These are phyloP conservation scores for Scarus forsteni DNA, from an alignment of 2,797 vertebrate genomes.

Conservation along the genomic window DNA sequence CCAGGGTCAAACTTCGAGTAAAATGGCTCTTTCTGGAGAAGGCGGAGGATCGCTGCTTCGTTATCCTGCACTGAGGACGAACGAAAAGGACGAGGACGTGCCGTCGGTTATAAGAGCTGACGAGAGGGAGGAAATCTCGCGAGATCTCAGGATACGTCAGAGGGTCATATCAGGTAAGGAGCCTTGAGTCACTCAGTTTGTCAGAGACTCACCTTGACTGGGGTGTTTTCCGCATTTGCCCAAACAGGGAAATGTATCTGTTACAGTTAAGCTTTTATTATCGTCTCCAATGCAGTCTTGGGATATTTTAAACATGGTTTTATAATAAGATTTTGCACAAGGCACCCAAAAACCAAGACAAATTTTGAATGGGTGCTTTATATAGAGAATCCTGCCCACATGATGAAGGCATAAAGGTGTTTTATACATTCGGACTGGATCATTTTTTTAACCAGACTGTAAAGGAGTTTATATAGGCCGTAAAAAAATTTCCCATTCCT, in stretches of 20 bases:
- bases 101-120: slow-evolving; percentile 42
- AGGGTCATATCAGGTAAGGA: neutral
- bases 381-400: too few species aligned
- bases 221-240: neutral
- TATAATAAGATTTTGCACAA: too few species aligned
- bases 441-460: too few species aligned
- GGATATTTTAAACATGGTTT: too few species aligned
- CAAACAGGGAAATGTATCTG: neutral
- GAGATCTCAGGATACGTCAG: slow-evolving; percentile 39
- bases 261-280: too few species aligned
- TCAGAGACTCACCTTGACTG: neutral
- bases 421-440: too few species aligned
- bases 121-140: slow-evolving; percentile 47
- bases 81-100: slow-evolving; percentile 74
- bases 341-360: too few species aligned
- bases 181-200: neutral
- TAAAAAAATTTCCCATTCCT: too few species aligned
- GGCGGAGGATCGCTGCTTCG: neutral
- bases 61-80: slow-evolving; percentile 91
- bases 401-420: too few species aligned
- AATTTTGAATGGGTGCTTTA: too few species aligned
- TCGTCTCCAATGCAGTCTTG: neutral
- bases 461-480: too few species aligned
- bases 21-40: neutral
- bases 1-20: neutral